Evolutionary conservation across 2,797 vertebrate genomes (phyloP).

Genomic region (Tenualosa thibaudeaui): DNA sequence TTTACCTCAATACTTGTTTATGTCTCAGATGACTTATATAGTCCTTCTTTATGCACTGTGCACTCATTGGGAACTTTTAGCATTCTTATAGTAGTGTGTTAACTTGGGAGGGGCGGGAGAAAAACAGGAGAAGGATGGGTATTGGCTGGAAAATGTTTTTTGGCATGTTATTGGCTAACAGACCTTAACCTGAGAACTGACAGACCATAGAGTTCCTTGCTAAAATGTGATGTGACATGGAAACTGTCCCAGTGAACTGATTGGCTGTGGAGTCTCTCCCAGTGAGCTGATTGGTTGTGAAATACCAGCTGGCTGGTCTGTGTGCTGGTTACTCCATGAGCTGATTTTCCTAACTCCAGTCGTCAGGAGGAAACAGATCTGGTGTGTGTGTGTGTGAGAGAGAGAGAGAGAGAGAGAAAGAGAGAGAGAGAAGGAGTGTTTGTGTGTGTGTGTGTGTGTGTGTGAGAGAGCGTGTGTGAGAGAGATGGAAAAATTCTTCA

Average conservation of each 20-base stretch:
- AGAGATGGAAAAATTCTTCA: too few relatives aligned
- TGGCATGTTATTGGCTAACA: background rate
- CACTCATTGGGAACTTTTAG: background rate
- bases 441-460: too few relatives aligned
- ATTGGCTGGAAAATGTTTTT: background rate
- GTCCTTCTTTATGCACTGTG: background rate
- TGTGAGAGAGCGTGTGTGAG: too few relatives aligned
- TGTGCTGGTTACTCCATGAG: constrained; percentile 38
- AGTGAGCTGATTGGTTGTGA: constrained; percentile 45
- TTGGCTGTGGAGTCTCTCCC: constrained; percentile 53
- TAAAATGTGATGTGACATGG: background rate
- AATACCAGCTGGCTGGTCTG: background rate
- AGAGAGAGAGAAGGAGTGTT: too few relatives aligned
- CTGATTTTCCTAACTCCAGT: constrained; percentile 35
- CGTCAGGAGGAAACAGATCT: background rate
- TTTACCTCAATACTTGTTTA: background rate
- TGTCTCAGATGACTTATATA: background rate
- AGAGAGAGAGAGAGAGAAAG: background rate
- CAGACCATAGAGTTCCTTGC: background rate
- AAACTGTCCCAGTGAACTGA: constrained; percentile 14
- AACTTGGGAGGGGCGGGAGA: background rate
- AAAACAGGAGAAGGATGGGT: background rate
- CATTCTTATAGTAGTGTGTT: too few relatives aligned
- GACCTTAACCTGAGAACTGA: background rate
- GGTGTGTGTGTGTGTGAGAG: background rate